Evolutionary conservation across 2,797 vertebrate genomes (phyloP).

Genomic region (Coluber constrictor): DNA sequence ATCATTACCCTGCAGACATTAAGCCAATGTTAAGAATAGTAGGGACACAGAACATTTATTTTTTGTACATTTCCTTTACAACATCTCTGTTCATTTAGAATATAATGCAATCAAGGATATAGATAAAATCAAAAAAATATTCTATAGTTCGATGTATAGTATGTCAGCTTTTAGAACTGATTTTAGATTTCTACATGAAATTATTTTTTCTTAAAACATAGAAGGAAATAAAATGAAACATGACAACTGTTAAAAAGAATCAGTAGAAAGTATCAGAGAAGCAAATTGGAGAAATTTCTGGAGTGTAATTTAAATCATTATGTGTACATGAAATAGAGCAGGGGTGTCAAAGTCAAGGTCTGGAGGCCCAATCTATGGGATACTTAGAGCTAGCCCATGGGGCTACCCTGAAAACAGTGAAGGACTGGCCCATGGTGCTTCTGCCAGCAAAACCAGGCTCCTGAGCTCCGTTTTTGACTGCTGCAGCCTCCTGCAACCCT

Average conservation of each 20-base stretch:
- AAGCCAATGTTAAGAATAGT: neutral
- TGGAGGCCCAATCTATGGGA: no score
- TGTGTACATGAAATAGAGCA: neutral
- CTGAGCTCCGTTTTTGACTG: no score
- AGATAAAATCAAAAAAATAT: neutral
- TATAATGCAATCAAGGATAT: neutral
- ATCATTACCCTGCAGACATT: neutral
- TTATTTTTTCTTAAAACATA: neutral
- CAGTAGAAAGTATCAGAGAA: neutral
- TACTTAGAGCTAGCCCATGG: no score
- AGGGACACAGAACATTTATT: neutral
- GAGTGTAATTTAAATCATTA: neutral
- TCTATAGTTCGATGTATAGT: neutral
- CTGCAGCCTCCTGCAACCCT: no score
- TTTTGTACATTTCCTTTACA: neutral
- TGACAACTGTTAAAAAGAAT: neutral
- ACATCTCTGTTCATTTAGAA: neutral
- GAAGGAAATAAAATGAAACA: neutral
- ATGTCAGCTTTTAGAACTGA: neutral
- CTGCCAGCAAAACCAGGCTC: no score
- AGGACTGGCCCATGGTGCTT: no score
- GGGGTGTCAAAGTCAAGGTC: no score
- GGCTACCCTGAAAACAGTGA: no score
- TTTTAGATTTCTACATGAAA: neutral
- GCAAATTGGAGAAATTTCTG: neutral